These are phyloP conservation scores for Xiphorhynchus erythropygius DNA, from an alignment of 2,797 vertebrate species.

Conservation along the genomic window DNA sequence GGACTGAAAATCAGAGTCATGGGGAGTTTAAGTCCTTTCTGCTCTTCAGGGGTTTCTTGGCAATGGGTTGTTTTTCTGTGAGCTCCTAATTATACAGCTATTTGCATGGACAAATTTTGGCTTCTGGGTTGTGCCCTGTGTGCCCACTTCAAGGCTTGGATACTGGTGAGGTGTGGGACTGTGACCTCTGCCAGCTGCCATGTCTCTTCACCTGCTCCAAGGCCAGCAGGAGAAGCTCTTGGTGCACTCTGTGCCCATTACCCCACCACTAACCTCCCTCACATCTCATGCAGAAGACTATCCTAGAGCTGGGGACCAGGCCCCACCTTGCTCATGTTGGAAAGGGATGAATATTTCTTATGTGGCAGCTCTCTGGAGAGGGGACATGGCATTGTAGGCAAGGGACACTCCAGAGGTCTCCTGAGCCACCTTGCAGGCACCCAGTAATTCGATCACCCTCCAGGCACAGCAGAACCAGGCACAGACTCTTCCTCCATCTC, in stretches of 20 bases:
- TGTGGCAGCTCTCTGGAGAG: neutral
- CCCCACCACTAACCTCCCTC: neutral
- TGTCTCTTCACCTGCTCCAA: neutral
- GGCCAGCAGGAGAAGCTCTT: neutral
- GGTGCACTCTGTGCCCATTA: neutral
- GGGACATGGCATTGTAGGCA: accelerated
- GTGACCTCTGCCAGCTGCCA: accelerated
- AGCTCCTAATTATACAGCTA: neutral
- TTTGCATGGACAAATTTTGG: neutral
- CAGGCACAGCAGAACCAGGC: neutral
- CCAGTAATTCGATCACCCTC: neutral
- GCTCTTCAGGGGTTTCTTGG: neutral
- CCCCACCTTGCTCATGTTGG: neutral
- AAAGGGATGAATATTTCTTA: neutral
- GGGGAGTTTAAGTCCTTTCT: neutral
- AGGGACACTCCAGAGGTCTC: neutral
- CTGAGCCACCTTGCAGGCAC: neutral
- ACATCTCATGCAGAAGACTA: neutral
- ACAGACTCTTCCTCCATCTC: neutral
- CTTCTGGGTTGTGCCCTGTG: neutral
- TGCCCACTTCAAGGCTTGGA: neutral
- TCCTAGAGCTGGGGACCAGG: neutral
- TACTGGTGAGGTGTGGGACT: neutral
- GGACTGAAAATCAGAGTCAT: neutral
- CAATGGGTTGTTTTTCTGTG: neutral